These are phyloP conservation scores for Ypsolopha sequella DNA, from an alignment of 2,888 invertebrate species.

Conservation along the genomic window DNA sequence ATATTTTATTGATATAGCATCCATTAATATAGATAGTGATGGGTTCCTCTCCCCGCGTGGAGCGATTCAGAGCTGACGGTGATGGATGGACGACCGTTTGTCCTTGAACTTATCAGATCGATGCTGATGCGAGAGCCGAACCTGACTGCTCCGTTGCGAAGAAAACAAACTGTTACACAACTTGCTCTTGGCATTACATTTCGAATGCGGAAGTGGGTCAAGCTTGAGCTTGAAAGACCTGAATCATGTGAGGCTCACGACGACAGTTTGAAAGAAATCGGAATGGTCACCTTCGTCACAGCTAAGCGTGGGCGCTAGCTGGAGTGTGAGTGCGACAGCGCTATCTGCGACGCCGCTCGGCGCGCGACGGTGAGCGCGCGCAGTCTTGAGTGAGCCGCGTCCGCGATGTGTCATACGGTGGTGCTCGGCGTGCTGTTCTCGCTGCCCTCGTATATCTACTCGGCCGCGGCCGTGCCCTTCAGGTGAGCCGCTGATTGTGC, in stretches of 20 bases:
- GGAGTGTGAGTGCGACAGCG: background rate
- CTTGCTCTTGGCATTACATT: background rate
- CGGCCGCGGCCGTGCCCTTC: constrained; percentile 50
- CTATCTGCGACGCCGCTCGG: background rate
- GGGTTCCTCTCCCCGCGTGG: background rate
- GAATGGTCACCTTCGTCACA: background rate
- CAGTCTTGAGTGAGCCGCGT: constrained; percentile 19
- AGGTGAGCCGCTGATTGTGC: constrained; percentile 37
- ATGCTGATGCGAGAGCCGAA: background rate
- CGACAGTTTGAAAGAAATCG: background rate
- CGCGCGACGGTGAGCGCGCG: constrained; percentile 6
- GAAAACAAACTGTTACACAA: background rate
- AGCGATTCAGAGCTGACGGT: background rate
- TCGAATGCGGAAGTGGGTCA: background rate
- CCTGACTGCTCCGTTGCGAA: background rate
- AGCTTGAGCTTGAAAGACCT: background rate
- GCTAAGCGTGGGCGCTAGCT: background rate
- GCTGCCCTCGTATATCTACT: constrained; percentile 55
- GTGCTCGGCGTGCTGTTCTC: constrained; percentile 58
- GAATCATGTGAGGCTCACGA: background rate
- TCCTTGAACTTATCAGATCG: background rate
- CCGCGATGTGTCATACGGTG: constrained; percentile 56
- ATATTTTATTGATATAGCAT: too few relatives aligned
- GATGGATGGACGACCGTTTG: background rate
- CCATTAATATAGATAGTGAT: background rate